Percentiles rank a stretch among this genome's conserved stretches.
phyloP scores from a whole-genome alignment of 1,140 invertebrate species.

The Popillia japonica region DNA sequence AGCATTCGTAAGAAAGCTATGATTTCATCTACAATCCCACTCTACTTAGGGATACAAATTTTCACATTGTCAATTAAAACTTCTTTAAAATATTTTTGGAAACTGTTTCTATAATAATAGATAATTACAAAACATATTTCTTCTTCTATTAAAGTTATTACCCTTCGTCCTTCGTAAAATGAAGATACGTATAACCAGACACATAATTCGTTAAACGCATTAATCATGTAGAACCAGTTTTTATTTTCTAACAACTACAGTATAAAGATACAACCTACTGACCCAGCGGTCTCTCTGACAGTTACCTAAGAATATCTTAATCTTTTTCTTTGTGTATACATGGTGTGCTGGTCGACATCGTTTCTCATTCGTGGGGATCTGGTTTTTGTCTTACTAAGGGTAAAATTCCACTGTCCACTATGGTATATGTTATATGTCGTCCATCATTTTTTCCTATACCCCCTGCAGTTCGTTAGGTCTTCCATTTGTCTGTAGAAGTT shows the following conservation, averaged over 20 bases:
- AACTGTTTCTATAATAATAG: too few relatives aligned
- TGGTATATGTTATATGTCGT: neutral
- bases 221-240: constrained; percentile 50
- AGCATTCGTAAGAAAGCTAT: too few relatives aligned
- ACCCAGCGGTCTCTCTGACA: constrained; percentile 38
- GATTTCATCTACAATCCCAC: too few relatives aligned
- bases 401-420: constrained; percentile 45
- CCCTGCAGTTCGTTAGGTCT: constrained; percentile 19
- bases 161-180: neutral
- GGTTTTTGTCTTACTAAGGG: neutral
- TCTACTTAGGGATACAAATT: too few relatives aligned
- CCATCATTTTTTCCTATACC: constrained; percentile 39
- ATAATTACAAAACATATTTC: too few relatives aligned
- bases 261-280: constrained; percentile 37
- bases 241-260: constrained; percentile 41
- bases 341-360: constrained; percentile 41
- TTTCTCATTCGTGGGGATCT: constrained; percentile 49
- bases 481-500: neutral
- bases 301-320: constrained; percentile 50
- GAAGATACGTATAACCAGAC: constrained; percentile 24
- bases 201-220: constrained; percentile 50
- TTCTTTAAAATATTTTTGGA: too few relatives aligned
- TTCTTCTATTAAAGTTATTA: too few relatives aligned
- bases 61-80: too few relatives aligned
- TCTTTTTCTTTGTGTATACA: constrained; percentile 49